Conservation (phyloP, 1,140 invertebrate species). For the Hylaeus volcanicus region DNA sequence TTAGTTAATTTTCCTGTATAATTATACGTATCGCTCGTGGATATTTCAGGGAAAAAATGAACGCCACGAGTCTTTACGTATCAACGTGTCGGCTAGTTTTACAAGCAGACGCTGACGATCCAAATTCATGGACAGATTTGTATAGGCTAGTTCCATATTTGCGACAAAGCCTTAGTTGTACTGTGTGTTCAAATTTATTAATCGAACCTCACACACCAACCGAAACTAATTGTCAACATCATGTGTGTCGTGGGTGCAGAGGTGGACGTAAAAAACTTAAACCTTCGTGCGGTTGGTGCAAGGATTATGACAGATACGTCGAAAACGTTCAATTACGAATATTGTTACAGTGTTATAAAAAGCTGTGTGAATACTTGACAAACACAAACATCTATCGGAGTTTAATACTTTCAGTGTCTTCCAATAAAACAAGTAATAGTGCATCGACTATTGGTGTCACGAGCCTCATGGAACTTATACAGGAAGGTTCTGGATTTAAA, state of each 20-base stretch:
- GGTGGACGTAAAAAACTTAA: constrained; percentile 92
- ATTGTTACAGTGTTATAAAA: constrained; percentile 92
- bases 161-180: constrained; percentile 92
- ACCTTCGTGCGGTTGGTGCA: constrained; percentile 92
- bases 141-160: constrained; percentile 91
- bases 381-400: constrained; percentile 86
- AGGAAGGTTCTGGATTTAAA: constrained; percentile 89
- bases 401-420: constrained; percentile 79
- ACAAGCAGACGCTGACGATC: constrained; percentile 85
- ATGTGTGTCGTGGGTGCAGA: constrained; percentile 90
- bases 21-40: background rate
- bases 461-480: constrained; percentile 87
- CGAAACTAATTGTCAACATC: constrained; percentile 91
- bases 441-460: constrained; percentile 76
- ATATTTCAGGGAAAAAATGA: constrained; percentile 82
- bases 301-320: constrained; percentile 89
- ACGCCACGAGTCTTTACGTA: constrained; percentile 91
- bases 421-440: constrained; percentile 79
- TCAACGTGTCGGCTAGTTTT: constrained; percentile 90
- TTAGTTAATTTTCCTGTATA: constrained; percentile 37
- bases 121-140: constrained; percentile 88
- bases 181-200: constrained; percentile 91
- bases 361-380: constrained; percentile 90
- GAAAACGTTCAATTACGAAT: constrained; percentile 91
- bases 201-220: constrained; percentile 91